Evolutionary conservation across 2,888 invertebrate species (phyloP).

Genomic region (Cabera pusaria): DNA sequence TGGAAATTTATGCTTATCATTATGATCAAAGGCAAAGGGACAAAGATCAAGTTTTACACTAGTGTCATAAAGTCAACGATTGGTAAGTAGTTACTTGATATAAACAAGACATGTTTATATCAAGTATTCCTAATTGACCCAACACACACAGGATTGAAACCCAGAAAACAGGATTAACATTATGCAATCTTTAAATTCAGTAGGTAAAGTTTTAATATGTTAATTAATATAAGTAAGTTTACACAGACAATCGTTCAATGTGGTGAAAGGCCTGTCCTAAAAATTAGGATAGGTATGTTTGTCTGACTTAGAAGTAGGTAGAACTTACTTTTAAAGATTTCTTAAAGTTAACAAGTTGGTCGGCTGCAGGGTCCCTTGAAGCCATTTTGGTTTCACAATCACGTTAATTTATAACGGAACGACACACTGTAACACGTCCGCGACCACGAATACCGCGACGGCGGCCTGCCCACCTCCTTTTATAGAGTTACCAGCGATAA

Average conservation of each 20-base stretch:
- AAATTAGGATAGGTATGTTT: no score
- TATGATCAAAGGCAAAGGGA: constrained; percentile 11
- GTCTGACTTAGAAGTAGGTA: no score
- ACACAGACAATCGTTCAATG: no score
- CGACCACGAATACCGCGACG: constrained; percentile 53
- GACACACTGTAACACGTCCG: constrained; percentile 61
- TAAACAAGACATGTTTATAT: not conserved
- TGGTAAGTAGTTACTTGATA: no score
- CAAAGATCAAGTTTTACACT: constrained; percentile 11
- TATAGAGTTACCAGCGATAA: constrained; percentile 64
- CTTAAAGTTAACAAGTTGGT: constrained; percentile 85
- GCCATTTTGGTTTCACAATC: constrained; percentile 47
- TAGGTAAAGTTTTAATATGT: no score
- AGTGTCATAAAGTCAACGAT: no score
- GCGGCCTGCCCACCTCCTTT: constrained; percentile 43
- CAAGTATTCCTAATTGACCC: no score
- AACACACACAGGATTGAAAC: not conserved
- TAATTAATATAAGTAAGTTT: no score
- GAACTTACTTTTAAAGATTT: constrained; percentile 84
- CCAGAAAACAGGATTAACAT: no score
- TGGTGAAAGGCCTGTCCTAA: no score
- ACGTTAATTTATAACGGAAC: constrained; percentile 42
- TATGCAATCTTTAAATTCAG: constrained; percentile 1
- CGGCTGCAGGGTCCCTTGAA: constrained; percentile 83
- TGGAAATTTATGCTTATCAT: constrained; percentile 12